Base-by-base conservation (phyloP, 35 echinoderm and acorn worm genomes). In the Amphiura filiformis region DNA sequence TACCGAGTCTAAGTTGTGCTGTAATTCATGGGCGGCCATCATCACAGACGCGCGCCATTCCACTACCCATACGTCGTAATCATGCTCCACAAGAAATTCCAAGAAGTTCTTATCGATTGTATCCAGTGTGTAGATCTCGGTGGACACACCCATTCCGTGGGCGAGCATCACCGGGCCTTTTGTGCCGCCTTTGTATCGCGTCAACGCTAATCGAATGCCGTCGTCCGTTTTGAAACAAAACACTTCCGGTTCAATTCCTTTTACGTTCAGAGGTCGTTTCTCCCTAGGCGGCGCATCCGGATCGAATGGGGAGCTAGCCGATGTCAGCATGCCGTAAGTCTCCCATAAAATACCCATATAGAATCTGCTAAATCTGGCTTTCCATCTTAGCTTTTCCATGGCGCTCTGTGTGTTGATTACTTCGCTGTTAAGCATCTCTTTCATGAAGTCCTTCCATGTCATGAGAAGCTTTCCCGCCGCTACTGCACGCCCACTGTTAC, bases 41-140 rank as follows among this genome's bases (percentile, higher is more conserved):
- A 83, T 81, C 40, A 89, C 44, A 32, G 92, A 93, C 35, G 88
- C 88, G 33, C 92, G 81, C 92, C 88, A 85, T 34, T 93, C 92
- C 20, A 93, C 31, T 31, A 85, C 77, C 92, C 92, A 93, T 0
- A 93, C 92, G 56, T 93, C 92, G 35, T 41, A 93, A 3, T 86
- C 57, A 14, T 89, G 70, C 11, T 84, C 87, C 1, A 93, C 82
- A 1, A 93, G 82, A 35, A 61, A 93, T 56, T 93, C 92, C 32
- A 93, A 76, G 76, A 93, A 80, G 39, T 93, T 93, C 31, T 84
- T 93, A 17, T 93, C 92, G 76, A 93, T 87, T 12, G 92, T 93
- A 44, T 93, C 92, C 13, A 93, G 38, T 35, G 87, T 77, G 35
- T 78, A 93, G 31, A 93, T 89, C 5, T 61, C 35, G 23, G 87